Evolutionary conservation across 2,797 vertebrate species (phyloP).

Genomic region (Denticeps clupeoides): DNA sequence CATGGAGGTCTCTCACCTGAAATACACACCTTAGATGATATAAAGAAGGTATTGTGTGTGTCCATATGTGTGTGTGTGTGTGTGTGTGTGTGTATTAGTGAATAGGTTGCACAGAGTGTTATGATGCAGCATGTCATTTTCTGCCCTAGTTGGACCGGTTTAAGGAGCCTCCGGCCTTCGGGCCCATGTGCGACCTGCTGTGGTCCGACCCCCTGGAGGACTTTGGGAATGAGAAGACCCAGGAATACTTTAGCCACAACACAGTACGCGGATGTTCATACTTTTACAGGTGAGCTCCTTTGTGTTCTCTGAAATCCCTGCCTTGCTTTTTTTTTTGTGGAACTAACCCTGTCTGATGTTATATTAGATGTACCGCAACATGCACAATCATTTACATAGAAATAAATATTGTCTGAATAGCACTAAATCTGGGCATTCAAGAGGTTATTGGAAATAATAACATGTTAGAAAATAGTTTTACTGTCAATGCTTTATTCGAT

Average conservation of each 20-base stretch:
- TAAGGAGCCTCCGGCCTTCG: conserved; percentile 71
- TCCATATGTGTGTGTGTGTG: conserved; percentile 2
- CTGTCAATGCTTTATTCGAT: no score
- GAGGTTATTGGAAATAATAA: no score
- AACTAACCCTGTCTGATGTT: no score
- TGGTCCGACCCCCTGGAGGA: conserved; percentile 72
- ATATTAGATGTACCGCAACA: no score
- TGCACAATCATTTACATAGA: no score
- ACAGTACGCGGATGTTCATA: conserved; percentile 72
- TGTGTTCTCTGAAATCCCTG: not conserved
- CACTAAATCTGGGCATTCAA: no score
- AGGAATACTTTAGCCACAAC: conserved; percentile 73
- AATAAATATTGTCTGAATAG: no score
- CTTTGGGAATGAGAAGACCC: conserved; percentile 71
- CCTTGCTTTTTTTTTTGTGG: no score
- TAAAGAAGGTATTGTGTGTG: conserved; percentile 54
- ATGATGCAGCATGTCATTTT: no score
- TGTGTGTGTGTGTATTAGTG: not conserved
- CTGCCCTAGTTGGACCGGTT: conserved; percentile 64
- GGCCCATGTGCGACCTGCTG: conserved; percentile 71
- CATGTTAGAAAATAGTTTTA: no score
- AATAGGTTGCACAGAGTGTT: not conserved
- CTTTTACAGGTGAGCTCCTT: conserved; percentile 63
- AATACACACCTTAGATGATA: conserved; percentile 74
- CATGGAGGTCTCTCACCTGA: conserved; percentile 71